Conservation (phyloP, 1,140 invertebrate species). For the Latrodectus geometricus region DNA sequence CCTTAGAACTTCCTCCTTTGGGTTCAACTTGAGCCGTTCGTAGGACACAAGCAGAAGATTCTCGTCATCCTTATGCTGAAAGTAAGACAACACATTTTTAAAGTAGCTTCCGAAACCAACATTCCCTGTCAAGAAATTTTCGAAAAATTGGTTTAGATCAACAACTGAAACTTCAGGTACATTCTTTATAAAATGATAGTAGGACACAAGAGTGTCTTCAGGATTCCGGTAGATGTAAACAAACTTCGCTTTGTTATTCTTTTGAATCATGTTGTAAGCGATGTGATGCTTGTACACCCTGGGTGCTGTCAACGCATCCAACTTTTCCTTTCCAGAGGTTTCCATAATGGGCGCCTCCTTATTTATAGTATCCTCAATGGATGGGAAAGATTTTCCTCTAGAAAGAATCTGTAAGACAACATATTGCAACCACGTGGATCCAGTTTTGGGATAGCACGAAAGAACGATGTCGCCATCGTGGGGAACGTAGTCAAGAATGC, state of each 20-base stretch:
- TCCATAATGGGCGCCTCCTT: slow-evolving; percentile 37
- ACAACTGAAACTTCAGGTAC: slow-evolving; percentile 69
- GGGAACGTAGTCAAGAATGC: slow-evolving; percentile 48
- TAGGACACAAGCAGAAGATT: slow-evolving; percentile 64
- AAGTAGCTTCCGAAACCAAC: slow-evolving; percentile 48
- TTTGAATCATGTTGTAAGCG: slow-evolving; percentile 78
- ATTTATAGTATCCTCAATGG: background rate
- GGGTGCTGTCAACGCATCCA: background rate
- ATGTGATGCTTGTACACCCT: slow-evolving; percentile 77
- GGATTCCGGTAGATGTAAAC: slow-evolving; percentile 85
- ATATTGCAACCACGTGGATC: slow-evolving; percentile 63
- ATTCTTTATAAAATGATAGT: slow-evolving; percentile 23
- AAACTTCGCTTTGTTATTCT: slow-evolving; percentile 70
- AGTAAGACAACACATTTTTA: slow-evolving; percentile 66
- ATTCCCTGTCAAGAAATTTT: slow-evolving; percentile 28
- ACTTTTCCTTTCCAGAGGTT: slow-evolving; percentile 10
- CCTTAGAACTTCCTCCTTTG: slow-evolving; percentile 3
- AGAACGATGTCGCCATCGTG: slow-evolving; percentile 62
- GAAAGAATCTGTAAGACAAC: slow-evolving; percentile 52
- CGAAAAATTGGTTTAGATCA: slow-evolving; percentile 49
- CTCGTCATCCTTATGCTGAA: slow-evolving; percentile 60
- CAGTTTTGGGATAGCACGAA: slow-evolving; percentile 64
- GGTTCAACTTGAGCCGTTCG: slow-evolving; percentile 62
- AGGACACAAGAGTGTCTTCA: slow-evolving; percentile 84
- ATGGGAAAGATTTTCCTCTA: slow-evolving; percentile 23